Evolutionary conservation across 2,888 invertebrate species (phyloP).

Genomic region (Campoplex capitator): DNA sequence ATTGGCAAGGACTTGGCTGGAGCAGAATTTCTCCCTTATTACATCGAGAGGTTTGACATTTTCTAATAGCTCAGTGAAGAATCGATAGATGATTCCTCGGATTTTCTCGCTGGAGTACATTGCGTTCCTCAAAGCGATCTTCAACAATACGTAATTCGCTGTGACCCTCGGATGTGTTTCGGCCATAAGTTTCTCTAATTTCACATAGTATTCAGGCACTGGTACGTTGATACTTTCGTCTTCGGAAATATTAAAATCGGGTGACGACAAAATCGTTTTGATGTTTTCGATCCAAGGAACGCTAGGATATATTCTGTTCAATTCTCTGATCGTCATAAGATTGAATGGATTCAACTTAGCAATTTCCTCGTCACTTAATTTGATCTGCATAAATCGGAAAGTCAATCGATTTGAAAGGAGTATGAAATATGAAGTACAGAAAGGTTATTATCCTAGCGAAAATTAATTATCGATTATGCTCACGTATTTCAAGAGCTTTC

Average conservation of each 20-base stretch:
- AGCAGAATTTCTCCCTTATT: background rate
- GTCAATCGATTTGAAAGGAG: background rate
- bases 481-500: background rate
- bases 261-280: conserved; percentile 90
- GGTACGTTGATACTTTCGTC: conserved; percentile 93
- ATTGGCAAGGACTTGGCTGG: background rate
- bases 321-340: conserved; percentile 92
- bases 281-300: conserved; percentile 94
- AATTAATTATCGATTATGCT: background rate
- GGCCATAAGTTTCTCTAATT: conserved; percentile 88
- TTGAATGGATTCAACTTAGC: conserved; percentile 87
- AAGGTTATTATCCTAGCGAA: too few species aligned
- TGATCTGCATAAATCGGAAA: conserved; percentile 91
- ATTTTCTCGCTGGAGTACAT: background rate
- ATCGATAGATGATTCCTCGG: background rate
- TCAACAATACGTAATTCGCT: conserved; percentile 89
- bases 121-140: background rate
- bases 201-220: conserved; percentile 92
- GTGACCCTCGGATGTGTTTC: conserved; percentile 87
- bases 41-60: background rate
- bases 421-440: too few species aligned
- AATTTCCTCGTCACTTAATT: conserved; percentile 81
- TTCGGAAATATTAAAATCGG: conserved; percentile 86
- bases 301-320: conserved; percentile 90
- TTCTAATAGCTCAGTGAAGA: background rate